Conservation (phyloP, 30 jellyfish, hydroid and myxozoan genomes). For the Haliclystus octoradiatus region DNA sequence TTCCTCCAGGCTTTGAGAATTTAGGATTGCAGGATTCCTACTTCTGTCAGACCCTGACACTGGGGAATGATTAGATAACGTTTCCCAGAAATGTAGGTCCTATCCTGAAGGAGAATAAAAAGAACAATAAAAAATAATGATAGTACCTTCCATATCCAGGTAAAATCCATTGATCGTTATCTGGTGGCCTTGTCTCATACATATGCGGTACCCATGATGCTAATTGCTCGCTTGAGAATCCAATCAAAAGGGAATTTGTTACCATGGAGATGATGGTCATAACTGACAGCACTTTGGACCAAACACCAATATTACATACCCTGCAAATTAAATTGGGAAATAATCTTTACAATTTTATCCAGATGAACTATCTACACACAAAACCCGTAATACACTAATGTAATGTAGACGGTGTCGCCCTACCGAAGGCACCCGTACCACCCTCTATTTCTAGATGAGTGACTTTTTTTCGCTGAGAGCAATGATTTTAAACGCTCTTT, state of each 20-base stretch:
- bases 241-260: constrained; percentile 79
- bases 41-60: too few species aligned
- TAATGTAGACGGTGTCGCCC: too few species aligned
- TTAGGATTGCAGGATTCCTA: too few species aligned
- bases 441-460: too few species aligned
- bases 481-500: too few species aligned
- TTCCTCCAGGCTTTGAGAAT: too few species aligned
- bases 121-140: too few species aligned
- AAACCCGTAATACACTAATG: background rate
- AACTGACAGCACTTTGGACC: constrained; percentile 70
- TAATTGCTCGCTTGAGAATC: constrained; percentile 91
- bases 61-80: too few species aligned
- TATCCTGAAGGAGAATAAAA: too few species aligned
- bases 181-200: constrained; percentile 59
- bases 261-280: constrained; percentile 90
- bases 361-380: background rate
- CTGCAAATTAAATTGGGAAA: constrained; percentile 18
- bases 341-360: background rate
- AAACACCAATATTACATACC: constrained; percentile 78
- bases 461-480: too few species aligned
- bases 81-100: too few species aligned
- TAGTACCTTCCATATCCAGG: constrained; percentile 94
- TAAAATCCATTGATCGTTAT: constrained; percentile 89
- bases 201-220: constrained; percentile 94
- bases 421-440: too few species aligned